Evolutionary conservation across 23 tunicate species (phyloP).

Genomic region (Trididemnum clinides): DNA sequence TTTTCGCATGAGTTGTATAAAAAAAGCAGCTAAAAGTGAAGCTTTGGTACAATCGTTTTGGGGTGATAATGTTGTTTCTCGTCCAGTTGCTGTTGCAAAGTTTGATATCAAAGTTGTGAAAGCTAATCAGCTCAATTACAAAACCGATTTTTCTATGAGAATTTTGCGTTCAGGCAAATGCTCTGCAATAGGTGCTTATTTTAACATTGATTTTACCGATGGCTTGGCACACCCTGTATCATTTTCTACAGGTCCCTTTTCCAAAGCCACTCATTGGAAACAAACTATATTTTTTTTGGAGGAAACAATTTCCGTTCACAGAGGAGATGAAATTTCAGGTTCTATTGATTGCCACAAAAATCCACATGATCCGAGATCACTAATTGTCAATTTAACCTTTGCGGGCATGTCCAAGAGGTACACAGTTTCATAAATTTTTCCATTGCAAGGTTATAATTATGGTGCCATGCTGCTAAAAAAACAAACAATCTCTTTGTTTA

Average conservation of each 20-base stretch:
- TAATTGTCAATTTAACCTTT: slow-evolving; percentile 50
- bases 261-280: slow-evolving; percentile 91
- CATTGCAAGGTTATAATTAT: too few species aligned
- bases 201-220: slow-evolving; percentile 56
- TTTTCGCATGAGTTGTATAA: slow-evolving; percentile 80
- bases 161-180: slow-evolving; percentile 36
- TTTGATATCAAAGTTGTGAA: slow-evolving; percentile 22
- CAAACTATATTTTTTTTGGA: slow-evolving; percentile 79
- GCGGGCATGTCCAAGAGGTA: slow-evolving; percentile 33
- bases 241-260: slow-evolving; percentile 81
- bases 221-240: slow-evolving; percentile 42
- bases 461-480: too few species aligned
- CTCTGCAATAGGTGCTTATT: slow-evolving; percentile 78
- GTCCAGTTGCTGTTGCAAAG: slow-evolving; percentile 43
- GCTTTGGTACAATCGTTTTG: slow-evolving; percentile 65
- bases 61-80: slow-evolving; percentile 42
- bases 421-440: slow-evolving; percentile 45
- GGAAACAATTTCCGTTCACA: slow-evolving; percentile 22
- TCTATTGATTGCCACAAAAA: slow-evolving; percentile 81
- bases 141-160: slow-evolving; percentile 51
- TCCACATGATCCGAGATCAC: slow-evolving; percentile 87
- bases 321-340: slow-evolving; percentile 58
- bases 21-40: slow-evolving; percentile 48
- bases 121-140: slow-evolving; percentile 63
- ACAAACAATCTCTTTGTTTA: too few species aligned